phyloP scores from a whole-genome alignment of 2,113 vertebrate species.

The Poeciliopsis prolifica region DNA sequence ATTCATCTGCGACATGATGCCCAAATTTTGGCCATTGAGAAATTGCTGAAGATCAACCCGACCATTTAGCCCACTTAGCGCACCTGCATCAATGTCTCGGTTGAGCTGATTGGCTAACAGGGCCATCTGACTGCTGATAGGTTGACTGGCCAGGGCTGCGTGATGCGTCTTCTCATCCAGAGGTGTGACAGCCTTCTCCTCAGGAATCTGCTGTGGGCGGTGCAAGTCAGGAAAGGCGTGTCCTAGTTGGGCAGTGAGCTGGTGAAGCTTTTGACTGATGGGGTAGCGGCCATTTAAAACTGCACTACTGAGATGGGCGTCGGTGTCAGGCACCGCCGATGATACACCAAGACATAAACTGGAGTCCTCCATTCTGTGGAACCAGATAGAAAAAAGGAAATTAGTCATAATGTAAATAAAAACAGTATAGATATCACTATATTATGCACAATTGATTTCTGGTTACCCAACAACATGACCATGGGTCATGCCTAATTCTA shows the following conservation, averaged over 20 bases:
- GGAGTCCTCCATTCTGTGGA: slow-evolving; percentile 97
- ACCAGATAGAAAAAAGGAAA: slow-evolving; percentile 26
- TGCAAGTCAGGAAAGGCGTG: slow-evolving; percentile 97
- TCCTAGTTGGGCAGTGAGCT: slow-evolving; percentile 95
- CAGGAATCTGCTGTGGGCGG: slow-evolving; percentile 89
- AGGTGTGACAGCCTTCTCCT: slow-evolving; percentile 87
- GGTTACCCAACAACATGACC: slow-evolving; percentile 10
- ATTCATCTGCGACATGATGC: slow-evolving; percentile 99
- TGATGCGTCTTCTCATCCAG: slow-evolving; percentile 95
- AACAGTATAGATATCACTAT: too few species aligned
- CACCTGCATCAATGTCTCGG: slow-evolving; percentile 89
- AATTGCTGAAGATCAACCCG: slow-evolving; percentile 98
- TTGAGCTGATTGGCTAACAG: slow-evolving; percentile 94
- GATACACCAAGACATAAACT: slow-evolving; percentile 99
- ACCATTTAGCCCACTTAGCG: slow-evolving; percentile 87
- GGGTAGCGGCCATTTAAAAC: slow-evolving; percentile 98
- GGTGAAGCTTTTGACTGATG: slow-evolving; percentile 98
- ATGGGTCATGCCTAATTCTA: slow-evolving; percentile 16
- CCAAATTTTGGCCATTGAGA: slow-evolving; percentile 96
- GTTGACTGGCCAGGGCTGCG: slow-evolving; percentile 89
- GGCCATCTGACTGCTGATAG: slow-evolving; percentile 97
- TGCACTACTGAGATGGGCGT: slow-evolving; percentile 90
- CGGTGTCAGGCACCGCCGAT: slow-evolving; percentile 89
- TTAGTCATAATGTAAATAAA: neutral
- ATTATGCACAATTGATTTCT: neutral